Evolutionary conservation across 2,113 vertebrate genomes (phyloP).

Genomic region (Xiphophorus maculatus): DNA sequence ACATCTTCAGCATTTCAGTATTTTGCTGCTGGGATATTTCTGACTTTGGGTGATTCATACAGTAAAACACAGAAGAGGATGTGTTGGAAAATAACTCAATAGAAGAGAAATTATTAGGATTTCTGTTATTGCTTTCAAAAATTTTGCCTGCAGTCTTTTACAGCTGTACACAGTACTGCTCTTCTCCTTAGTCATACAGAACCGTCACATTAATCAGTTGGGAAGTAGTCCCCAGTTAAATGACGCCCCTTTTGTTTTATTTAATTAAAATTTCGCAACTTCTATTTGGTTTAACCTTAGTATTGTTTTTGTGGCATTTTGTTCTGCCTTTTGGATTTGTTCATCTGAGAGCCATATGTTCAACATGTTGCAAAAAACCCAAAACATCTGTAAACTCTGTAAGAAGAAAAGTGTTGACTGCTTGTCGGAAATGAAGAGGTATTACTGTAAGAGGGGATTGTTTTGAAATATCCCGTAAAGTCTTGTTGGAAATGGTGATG

Average conservation of each 20-base stretch:
- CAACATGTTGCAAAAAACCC: conserved; percentile 15
- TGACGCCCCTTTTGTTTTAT: neutral
- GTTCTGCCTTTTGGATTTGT: neutral
- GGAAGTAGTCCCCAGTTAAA: neutral
- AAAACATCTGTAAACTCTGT: conserved; percentile 20
- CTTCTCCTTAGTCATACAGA: neutral
- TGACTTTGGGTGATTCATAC: neutral
- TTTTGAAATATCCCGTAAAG: conserved; percentile 48
- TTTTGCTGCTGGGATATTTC: neutral
- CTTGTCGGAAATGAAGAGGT: conserved; percentile 62
- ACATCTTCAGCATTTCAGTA: neutral
- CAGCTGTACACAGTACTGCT: neutral
- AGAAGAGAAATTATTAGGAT: neutral
- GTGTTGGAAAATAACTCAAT: neutral
- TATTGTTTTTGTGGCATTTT: neutral
- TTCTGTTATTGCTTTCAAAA: neutral
- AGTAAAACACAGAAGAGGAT: too few species aligned
- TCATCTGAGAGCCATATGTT: conserved; percentile 8
- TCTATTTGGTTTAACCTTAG: conserved; percentile 9
- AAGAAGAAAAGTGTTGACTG: conserved; percentile 29
- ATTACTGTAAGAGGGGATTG: conserved; percentile 41
- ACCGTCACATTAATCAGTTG: neutral
- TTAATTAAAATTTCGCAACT: neutral
- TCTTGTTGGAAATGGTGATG: conserved; percentile 73
- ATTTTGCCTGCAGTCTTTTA: neutral